Percentiles rank a stretch among this genome's conserved stretches.
phyloP scores from a whole-genome alignment of 2,113 vertebrate genomes.

The Clinocottus analis region DNA sequence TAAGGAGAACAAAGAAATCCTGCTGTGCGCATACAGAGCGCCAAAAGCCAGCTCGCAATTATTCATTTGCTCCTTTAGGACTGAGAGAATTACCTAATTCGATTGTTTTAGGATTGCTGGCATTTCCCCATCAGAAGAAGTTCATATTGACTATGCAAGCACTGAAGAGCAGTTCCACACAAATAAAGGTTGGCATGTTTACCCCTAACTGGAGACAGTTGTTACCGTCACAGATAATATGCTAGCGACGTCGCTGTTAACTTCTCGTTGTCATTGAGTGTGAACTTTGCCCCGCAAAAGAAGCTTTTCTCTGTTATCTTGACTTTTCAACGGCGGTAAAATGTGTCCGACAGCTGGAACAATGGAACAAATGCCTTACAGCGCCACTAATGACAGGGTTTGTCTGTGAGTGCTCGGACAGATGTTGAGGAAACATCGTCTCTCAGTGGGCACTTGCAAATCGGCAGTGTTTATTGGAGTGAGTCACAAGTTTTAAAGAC shows the following conservation, averaged over 20 bases:
- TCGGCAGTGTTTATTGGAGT: constrained; percentile 26
- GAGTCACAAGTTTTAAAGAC: constrained; percentile 28
- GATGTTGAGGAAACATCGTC: constrained; percentile 9
- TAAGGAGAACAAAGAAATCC: constrained; percentile 25
- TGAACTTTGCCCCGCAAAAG: neutral
- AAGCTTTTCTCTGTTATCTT: neutral
- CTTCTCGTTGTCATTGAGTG: neutral
- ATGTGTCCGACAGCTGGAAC: constrained; percentile 9
- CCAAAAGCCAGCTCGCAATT: constrained; percentile 26
- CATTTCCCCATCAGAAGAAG: constrained; percentile 18
- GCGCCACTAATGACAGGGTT: constrained; percentile 6
- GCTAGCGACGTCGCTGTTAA: constrained; percentile 13
- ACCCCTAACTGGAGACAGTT: constrained; percentile 5
- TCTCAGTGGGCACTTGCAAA: constrained; percentile 10
- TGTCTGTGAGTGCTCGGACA: constrained; percentile 17
- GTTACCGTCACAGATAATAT: neutral
- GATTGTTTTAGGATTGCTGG: neutral
- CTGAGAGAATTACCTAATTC: constrained; percentile 9
- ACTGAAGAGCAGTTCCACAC: neutral
- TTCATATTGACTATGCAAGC: neutral
- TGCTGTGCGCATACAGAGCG: constrained; percentile 10
- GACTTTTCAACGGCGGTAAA: neutral
- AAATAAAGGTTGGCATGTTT: constrained; percentile 25
- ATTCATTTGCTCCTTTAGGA: constrained; percentile 35
- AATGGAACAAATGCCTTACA: constrained; percentile 5